These are phyloP conservation scores for Drosophila littoralis DNA, from an alignment of 1,140 invertebrate species.

Conservation along the genomic window DNA sequence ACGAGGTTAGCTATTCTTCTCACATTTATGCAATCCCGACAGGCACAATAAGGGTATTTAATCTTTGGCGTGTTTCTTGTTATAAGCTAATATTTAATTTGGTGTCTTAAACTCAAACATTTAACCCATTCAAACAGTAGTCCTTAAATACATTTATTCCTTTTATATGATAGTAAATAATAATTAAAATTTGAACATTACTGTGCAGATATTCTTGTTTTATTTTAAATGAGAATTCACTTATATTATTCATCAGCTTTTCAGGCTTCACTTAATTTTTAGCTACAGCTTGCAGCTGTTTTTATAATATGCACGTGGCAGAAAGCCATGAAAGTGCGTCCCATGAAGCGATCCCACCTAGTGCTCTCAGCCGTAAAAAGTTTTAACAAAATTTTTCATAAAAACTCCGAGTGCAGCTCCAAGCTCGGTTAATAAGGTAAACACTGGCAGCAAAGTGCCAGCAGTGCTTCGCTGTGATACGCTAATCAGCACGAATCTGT, in stretches of 20 bases:
- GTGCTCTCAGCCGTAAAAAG: not conserved
- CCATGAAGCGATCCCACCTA: not conserved
- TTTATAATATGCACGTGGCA: not conserved
- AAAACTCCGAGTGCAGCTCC: not conserved
- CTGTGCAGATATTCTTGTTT: no score
- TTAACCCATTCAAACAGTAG: no score
- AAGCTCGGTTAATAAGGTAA: conserved; percentile 12
- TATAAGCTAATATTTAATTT: no score
- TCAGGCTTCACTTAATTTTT: not conserved
- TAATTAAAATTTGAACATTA: no score
- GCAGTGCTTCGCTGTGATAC: conserved; percentile 27
- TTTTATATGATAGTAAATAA: no score
- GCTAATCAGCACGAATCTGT: conserved; percentile 57
- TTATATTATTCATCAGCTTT: not conserved
- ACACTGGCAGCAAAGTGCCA: conserved; percentile 1
- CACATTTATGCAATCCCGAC: no score
- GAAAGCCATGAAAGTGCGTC: not conserved
- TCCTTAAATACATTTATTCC: no score
- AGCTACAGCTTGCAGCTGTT: not conserved
- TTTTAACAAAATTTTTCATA: conserved; percentile 4
- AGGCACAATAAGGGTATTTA: no score
- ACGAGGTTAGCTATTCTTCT: no score
- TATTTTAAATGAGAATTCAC: no score
- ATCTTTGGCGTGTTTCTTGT: no score
- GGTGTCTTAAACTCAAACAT: no score